Conservation (phyloP, 2,888 invertebrate genomes). For the Helicoverpa assulta region DNA sequence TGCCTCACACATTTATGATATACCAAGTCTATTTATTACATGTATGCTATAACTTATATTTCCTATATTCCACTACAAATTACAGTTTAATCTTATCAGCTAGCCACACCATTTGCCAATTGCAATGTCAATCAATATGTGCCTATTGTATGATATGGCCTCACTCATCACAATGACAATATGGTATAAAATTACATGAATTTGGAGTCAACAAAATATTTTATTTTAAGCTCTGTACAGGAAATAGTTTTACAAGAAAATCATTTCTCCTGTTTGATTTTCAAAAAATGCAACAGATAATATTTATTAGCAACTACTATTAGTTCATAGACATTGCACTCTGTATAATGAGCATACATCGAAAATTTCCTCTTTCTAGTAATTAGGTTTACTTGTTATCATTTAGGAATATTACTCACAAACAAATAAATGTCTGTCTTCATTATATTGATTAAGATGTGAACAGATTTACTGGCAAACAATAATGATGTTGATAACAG, state of each 20-base stretch:
- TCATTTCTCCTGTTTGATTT: neutral
- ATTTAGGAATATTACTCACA: conserved; percentile 59
- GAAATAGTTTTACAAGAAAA: too few species aligned
- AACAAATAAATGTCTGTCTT: conserved; percentile 52
- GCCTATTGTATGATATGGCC: conserved; percentile 33
- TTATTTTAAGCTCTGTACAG: too few species aligned
- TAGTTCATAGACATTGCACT: neutral
- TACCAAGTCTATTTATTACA: neutral
- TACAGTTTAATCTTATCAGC: conserved; percentile 24
- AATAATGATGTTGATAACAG: conserved; percentile 38
- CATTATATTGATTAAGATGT: conserved; percentile 44
- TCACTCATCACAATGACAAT: conserved; percentile 9
- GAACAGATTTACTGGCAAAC: conserved; percentile 38
- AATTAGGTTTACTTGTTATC: conserved; percentile 55
- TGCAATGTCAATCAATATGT: conserved; percentile 16
- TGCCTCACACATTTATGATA: too few species aligned
- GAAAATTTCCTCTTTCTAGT: conserved; percentile 54
- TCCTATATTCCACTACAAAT: neutral
- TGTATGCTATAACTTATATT: neutral
- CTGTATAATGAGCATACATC: conserved; percentile 5
- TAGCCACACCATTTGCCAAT: conserved; percentile 24
- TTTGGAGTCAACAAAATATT: neutral
- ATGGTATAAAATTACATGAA: neutral
- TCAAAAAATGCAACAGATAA: neutral
- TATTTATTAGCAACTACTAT: neutral